Evolutionary conservation across 2,797 vertebrate species (phyloP).

Genomic region (Orientallactaga sibirica): DNA sequence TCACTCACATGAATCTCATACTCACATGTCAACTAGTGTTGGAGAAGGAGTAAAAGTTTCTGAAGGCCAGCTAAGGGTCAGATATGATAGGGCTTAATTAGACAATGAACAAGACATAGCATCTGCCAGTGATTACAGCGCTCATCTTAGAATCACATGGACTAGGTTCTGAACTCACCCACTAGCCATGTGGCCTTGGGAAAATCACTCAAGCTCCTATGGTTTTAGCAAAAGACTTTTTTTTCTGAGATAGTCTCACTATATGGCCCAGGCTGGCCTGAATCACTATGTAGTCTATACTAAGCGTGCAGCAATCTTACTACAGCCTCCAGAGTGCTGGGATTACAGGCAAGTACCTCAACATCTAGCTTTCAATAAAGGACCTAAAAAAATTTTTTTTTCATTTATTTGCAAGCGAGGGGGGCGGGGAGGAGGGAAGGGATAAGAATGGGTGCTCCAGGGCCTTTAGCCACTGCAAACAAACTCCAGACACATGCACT

Average conservation of each 20-base stretch:
- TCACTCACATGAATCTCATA: background rate
- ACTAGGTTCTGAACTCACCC: background rate
- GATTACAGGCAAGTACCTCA: too few species aligned
- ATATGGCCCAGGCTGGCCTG: background rate
- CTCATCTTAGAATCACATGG: background rate
- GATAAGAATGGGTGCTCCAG: too few species aligned
- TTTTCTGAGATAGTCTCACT: background rate
- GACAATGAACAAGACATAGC: background rate
- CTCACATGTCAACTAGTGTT: background rate
- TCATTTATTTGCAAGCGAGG: too few species aligned
- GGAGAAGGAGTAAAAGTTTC: background rate
- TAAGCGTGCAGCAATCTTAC: background rate
- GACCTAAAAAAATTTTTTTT: too few species aligned
- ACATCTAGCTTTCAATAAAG: background rate
- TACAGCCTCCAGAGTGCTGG: background rate
- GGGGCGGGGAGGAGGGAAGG: too few species aligned
- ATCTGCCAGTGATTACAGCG: background rate
- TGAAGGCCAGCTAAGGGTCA: background rate
- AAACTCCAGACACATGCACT: too few species aligned
- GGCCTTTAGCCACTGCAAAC: too few species aligned
- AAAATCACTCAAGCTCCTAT: slow-evolving; percentile 10
- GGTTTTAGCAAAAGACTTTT: background rate
- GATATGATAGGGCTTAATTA: background rate
- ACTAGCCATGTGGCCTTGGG: background rate
- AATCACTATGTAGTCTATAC: background rate